Conservation (phyloP, 2,888 invertebrate genomes). For the Nineta flava region DNA sequence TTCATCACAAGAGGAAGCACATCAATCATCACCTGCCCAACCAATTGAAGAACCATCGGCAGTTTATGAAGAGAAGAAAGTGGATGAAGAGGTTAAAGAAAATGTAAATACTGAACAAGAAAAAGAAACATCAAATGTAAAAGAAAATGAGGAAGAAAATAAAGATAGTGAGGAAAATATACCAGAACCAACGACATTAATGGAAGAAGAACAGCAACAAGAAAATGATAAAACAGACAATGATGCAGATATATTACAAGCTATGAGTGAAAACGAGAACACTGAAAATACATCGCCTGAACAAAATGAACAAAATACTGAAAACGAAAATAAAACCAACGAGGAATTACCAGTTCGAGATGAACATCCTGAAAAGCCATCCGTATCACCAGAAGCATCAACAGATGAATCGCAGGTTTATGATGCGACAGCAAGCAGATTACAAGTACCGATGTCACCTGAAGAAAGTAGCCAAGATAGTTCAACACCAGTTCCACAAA, state of each 20-base stretch:
- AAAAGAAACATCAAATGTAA: no score
- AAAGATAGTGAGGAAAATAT: neutral
- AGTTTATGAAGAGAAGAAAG: neutral
- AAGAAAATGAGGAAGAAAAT: neutral
- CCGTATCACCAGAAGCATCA: neutral
- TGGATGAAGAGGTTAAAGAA: neutral
- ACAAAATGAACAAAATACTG: neutral
- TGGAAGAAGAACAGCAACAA: neutral
- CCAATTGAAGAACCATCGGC: neutral
- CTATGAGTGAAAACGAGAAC: neutral
- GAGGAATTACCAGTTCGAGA: neutral
- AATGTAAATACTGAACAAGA: no score
- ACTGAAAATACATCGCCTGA: neutral
- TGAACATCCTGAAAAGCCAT: neutral
- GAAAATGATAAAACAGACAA: neutral
- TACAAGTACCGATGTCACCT: neutral
- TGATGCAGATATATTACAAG: neutral
- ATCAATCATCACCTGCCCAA: neutral
- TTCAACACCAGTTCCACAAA: no score
- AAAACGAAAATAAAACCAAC: neutral
- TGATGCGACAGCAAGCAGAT: no score
- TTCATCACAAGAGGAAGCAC: slow-evolving; percentile 7
- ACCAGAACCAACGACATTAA: neutral
- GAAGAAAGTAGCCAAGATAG: neutral
- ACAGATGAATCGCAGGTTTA: neutral